These are phyloP conservation scores for Acleris literana DNA, from an alignment of 2,888 invertebrate genomes.

Conservation along the genomic window DNA sequence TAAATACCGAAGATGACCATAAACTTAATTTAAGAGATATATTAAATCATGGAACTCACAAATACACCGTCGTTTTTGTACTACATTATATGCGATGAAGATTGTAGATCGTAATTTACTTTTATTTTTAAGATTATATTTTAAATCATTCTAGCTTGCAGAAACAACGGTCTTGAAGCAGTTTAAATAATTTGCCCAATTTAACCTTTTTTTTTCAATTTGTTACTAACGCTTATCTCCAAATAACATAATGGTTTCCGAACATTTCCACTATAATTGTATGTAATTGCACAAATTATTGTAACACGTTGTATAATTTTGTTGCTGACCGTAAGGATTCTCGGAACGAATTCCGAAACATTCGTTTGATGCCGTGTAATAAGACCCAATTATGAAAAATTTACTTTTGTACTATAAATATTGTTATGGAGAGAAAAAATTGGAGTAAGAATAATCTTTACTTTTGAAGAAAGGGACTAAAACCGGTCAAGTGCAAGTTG, in stretches of 20 bases:
- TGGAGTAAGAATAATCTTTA: not conserved
- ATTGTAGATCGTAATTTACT: no score
- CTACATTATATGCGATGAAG: no score
- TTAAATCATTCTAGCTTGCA: not conserved
- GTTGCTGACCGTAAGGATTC: constrained; percentile 75
- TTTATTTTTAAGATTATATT: no score
- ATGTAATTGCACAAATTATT: constrained; percentile 71
- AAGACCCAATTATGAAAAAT: constrained; percentile 80
- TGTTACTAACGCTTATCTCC: constrained; percentile 29
- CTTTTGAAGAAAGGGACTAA: not conserved
- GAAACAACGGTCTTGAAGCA: not conserved
- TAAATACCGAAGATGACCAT: no score
- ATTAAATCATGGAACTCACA: no score
- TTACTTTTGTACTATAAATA: constrained; percentile 58
- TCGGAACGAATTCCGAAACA: constrained; percentile 80
- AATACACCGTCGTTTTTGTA: no score
- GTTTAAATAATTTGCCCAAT: constrained; percentile 22
- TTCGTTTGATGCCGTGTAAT: constrained; percentile 82
- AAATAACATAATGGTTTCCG: constrained; percentile 59
- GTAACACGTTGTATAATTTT: constrained; percentile 61
- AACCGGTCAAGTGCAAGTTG: no score
- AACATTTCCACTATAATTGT: constrained; percentile 70
- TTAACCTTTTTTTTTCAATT: constrained; percentile 27
- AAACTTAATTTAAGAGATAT: no score
- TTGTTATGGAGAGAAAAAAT: constrained; percentile 29